Evolutionary conservation across 2,888 invertebrate genomes (phyloP).

Genomic region (Lypha dubia): DNA sequence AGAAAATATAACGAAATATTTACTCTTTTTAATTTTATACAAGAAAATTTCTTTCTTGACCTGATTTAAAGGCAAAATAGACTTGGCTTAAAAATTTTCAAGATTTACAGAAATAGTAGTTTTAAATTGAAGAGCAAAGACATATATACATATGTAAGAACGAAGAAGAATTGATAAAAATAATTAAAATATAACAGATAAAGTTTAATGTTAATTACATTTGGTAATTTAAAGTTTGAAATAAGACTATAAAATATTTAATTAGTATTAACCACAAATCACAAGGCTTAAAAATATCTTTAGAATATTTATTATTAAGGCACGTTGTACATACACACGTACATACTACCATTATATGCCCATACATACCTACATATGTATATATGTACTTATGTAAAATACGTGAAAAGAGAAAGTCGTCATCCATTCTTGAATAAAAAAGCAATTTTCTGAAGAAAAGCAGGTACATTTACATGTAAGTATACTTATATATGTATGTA

Average conservation of each 20-base stretch:
- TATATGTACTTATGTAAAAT: not conserved
- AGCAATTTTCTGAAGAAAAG: slow-evolving; percentile 9
- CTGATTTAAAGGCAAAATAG: slow-evolving; percentile 30
- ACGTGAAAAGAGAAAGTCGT: slow-evolving; percentile 64
- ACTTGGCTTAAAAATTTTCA: slow-evolving; percentile 35
- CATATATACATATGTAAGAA: too few relatives aligned
- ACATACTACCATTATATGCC: not conserved
- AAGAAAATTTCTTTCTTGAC: slow-evolving; percentile 60
- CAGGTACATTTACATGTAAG: slow-evolving; percentile 18
- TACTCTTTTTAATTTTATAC: slow-evolving; percentile 10
- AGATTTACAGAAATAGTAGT: slow-evolving; percentile 7
- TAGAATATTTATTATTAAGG: slow-evolving; percentile 19
- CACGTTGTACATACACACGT: not conserved
- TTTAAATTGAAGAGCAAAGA: slow-evolving; percentile 13
- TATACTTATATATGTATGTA: too few relatives aligned
- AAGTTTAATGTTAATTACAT: not conserved
- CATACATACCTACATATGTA: slow-evolving; percentile 25
- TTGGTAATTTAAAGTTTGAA: not conserved
- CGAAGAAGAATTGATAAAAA: not conserved
- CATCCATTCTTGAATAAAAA: slow-evolving; percentile 22
- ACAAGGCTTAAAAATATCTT: slow-evolving; percentile 16
- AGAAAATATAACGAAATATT: not conserved
- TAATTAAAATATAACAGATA: slow-evolving; percentile 1
- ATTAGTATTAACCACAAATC: not conserved
- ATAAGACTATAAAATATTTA: not conserved